Conservation (phyloP, 2,113 vertebrate species). For the Turdus rufiventris region DNA sequence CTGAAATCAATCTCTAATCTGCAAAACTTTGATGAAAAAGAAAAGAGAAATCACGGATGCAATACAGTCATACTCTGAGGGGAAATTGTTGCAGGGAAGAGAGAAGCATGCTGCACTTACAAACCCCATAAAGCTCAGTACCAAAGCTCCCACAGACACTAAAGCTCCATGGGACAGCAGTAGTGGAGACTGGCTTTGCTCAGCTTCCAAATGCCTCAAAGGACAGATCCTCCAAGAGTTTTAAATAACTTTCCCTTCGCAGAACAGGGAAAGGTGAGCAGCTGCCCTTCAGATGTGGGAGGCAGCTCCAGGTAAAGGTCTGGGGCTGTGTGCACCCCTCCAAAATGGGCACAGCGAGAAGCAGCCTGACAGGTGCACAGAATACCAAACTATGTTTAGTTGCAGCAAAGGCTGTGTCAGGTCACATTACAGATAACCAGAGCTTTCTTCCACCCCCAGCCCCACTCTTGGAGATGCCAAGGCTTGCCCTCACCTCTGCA, state of each 20-base stretch:
- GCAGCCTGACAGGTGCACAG: not conserved
- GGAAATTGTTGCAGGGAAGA: fast-evolving
- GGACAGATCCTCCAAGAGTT: not conserved
- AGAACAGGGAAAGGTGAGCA: not conserved
- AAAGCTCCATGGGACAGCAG: not conserved
- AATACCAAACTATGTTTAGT: slow-evolving; percentile 2
- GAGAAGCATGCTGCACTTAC: fast-evolving
- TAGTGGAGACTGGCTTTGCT: not conserved
- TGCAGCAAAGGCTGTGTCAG: not conserved
- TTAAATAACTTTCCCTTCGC: not conserved
- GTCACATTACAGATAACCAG: not conserved
- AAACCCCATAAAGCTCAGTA: not conserved
- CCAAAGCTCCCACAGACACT: not conserved
- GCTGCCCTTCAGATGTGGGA: not conserved
- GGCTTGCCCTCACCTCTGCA: not conserved
- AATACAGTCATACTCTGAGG: not conserved
- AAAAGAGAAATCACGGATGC: not conserved
- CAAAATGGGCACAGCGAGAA: fast-evolving
- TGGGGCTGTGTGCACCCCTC: not conserved
- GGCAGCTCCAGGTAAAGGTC: not conserved
- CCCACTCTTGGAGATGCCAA: not conserved
- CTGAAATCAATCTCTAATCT: not conserved
- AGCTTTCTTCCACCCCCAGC: not conserved
- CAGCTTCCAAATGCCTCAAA: not conserved
- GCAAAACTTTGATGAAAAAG: not conserved